Conservation (phyloP, 2,888 invertebrate species). For the Ypsolopha scabrella region DNA sequence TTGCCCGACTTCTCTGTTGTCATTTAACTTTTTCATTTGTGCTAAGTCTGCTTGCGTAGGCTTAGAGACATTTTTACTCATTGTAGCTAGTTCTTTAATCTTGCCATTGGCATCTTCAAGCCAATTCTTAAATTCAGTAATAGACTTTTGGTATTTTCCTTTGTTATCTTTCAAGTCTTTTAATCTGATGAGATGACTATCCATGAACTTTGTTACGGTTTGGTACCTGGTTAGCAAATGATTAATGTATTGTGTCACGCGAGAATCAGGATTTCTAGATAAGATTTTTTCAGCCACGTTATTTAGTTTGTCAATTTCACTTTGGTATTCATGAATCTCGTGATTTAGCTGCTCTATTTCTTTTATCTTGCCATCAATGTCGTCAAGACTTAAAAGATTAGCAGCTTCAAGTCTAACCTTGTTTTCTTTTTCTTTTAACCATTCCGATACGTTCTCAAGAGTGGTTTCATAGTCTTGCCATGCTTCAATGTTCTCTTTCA, state of each 20-base stretch:
- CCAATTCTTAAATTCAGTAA: slow-evolving; percentile 82
- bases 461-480: slow-evolving; percentile 86
- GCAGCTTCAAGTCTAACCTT: slow-evolving; percentile 80
- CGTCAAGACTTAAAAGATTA: slow-evolving; percentile 75
- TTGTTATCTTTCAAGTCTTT: slow-evolving; percentile 79
- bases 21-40: slow-evolving; percentile 79
- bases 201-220: slow-evolving; percentile 77
- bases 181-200: slow-evolving; percentile 78
- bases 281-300: slow-evolving; percentile 79
- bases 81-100: slow-evolving; percentile 78
- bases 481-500: slow-evolving; percentile 78
- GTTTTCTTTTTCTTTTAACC: slow-evolving; percentile 85
- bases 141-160: slow-evolving; percentile 74
- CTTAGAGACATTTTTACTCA: slow-evolving; percentile 79
- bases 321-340: slow-evolving; percentile 74
- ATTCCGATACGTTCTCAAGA: slow-evolving; percentile 79
- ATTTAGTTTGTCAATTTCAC: slow-evolving; percentile 75
- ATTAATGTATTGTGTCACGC: slow-evolving; percentile 83
- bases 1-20: slow-evolving; percentile 85
- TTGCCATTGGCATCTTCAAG: slow-evolving; percentile 79
- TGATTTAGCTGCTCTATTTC: slow-evolving; percentile 74
- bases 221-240: slow-evolving; percentile 84
- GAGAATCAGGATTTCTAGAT: slow-evolving; percentile 83
- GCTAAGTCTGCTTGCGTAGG: slow-evolving; percentile 82
- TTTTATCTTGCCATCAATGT: slow-evolving; percentile 76